Conservation (phyloP, 2,797 vertebrate species). For the Myripristis murdjan region DNA sequence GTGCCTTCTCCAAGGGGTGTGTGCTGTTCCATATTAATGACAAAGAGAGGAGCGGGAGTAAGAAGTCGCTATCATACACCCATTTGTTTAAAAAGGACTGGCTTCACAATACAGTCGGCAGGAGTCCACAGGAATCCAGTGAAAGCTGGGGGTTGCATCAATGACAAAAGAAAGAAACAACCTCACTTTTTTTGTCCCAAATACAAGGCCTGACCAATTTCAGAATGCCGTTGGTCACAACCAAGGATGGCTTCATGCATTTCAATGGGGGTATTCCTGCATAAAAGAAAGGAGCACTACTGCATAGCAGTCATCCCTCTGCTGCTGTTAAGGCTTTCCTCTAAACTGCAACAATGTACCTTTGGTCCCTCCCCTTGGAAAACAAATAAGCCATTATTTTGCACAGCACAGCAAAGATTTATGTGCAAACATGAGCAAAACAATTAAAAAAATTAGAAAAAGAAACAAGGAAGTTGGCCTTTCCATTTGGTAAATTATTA, state of each 20-base stretch:
- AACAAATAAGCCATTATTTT: slow-evolving; percentile 80
- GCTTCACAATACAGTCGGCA: slow-evolving; percentile 80
- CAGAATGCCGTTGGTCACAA: slow-evolving; percentile 76
- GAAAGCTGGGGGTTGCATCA: slow-evolving; percentile 74
- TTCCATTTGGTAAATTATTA: slow-evolving; percentile 16
- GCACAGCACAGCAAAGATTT: slow-evolving; percentile 42
- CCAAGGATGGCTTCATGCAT: slow-evolving; percentile 81
- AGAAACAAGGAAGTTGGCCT: slow-evolving; percentile 10
- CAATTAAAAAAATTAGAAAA: slow-evolving; percentile 13
- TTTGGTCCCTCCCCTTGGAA: slow-evolving; percentile 65
- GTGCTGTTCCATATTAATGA: slow-evolving; percentile 84
- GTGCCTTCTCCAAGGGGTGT: slow-evolving; percentile 76
- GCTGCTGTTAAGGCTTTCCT: slow-evolving; percentile 82
- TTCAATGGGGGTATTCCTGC: slow-evolving; percentile 82
- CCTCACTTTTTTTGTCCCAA: slow-evolving; percentile 81
- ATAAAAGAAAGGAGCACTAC: slow-evolving; percentile 72
- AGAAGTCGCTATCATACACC: slow-evolving; percentile 83
- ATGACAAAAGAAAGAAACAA: slow-evolving; percentile 84
- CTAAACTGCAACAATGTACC: slow-evolving; percentile 78
- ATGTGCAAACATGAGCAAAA: slow-evolving; percentile 34
- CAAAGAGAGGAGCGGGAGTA: slow-evolving; percentile 79
- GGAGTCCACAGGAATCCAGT: slow-evolving; percentile 79
- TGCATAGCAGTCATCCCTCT: slow-evolving; percentile 73
- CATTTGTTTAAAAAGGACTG: slow-evolving; percentile 83
- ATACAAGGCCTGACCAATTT: slow-evolving; percentile 76